Evolutionary conservation across 2,888 invertebrate genomes (phyloP).

Genomic region (Thyatira batis): DNA sequence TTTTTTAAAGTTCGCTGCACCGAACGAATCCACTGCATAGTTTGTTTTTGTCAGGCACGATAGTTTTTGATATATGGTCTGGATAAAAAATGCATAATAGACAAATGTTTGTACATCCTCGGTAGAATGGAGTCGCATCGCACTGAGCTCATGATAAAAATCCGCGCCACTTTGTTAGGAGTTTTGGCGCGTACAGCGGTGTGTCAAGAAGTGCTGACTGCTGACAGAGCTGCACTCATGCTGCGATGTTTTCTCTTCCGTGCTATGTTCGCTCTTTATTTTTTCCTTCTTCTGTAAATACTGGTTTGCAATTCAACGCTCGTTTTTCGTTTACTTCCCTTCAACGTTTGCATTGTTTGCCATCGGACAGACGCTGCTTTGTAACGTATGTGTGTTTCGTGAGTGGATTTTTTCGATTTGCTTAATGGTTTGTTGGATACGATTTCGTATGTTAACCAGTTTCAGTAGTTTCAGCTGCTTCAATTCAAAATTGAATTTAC

Average conservation of each 20-base stretch:
- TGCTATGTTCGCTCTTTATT: conserved; percentile 23
- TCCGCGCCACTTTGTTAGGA: conserved; percentile 52
- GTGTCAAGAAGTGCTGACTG: conserved; percentile 59
- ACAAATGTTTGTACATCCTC: conserved; percentile 56
- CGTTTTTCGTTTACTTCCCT: conserved; percentile 61
- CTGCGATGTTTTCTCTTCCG: conserved; percentile 34
- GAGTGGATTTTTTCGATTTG: conserved; percentile 48
- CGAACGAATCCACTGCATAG: conserved; percentile 51
- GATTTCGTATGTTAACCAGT: conserved; percentile 25
- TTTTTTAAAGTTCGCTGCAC: conserved; percentile 53
- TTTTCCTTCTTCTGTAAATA: conserved; percentile 49
- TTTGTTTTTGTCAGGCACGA: conserved; percentile 56
- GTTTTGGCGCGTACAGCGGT: conserved; percentile 45
- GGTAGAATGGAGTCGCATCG: conserved; percentile 38
- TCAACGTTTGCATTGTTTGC: conserved; percentile 60
- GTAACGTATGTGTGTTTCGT: conserved; percentile 48
- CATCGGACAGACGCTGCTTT: conserved; percentile 51
- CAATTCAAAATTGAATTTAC: not conserved
- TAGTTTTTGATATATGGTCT: conserved; percentile 62
- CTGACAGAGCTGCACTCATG: conserved; percentile 33
- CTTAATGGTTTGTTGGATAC: conserved; percentile 48
- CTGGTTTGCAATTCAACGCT: conserved; percentile 60
- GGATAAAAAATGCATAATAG: conserved; percentile 58
- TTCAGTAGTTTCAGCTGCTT: not conserved
- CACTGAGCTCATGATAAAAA: conserved; percentile 52